Evolutionary conservation across 2,888 invertebrate species (phyloP), one percentile per base, ranked within the genome.

Genomic region (Criorhina ranunculi): DNA sequence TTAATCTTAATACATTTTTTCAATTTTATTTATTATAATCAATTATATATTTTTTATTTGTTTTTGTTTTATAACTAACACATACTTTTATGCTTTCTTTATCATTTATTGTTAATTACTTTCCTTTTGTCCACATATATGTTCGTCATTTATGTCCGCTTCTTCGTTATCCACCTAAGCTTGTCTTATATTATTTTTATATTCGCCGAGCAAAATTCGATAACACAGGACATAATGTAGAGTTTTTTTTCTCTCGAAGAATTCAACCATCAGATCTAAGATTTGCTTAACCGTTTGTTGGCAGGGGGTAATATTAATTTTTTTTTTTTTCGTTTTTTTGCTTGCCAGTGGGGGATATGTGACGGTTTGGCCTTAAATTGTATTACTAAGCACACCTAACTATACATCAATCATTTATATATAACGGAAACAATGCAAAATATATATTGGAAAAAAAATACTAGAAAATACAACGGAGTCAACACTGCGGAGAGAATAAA

Each of bases 351-450:
- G 42, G 46, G 66, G 83, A 83, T 83, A 83, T 83, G 83, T 83
- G 69, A 72, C 70, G 37, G 76, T 66, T 80, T 59, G 53, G 51
- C 44, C 46, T 60, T 44, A 31, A 77, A 66, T 64, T 79, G 40
- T 37, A 64, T 70, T 73, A 67, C 73, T 83, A 83, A 73, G 83
- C 83, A 78, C 78, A 67, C 67, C 72, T 72, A 53, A 73, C 46
- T 83, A 62, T 62, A 73, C 60, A 72, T 83, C 60, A 44, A 82
- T 70, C 17, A 70, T 35, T 55, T 60, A 51, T 64, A 51, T 64
- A 2, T 44, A 75, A 64, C 42, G 51, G n/a, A 69, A 76, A 64
- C 49, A 81, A 64, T 64, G 64, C 70, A 40, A 77, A 82, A 57
- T 19, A 35, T 12, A 42, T 17, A 24, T n/a, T n/a, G n/a, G n/a